These are phyloP conservation scores for Folsomia manolachei DNA, from an alignment of 2,888 invertebrate genomes.

Conservation along the genomic window DNA sequence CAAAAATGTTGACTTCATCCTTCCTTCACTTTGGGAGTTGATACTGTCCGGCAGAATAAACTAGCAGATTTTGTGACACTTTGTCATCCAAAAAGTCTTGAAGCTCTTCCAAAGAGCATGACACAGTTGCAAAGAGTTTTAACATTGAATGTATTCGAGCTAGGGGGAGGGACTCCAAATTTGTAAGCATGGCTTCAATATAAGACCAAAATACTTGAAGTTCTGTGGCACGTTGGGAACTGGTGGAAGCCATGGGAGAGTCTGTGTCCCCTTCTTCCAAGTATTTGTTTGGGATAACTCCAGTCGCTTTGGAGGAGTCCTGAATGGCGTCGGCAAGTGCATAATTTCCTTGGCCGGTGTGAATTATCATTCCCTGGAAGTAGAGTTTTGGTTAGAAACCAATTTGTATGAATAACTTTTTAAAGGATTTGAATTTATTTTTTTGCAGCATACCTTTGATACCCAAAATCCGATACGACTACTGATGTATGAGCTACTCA, in stretches of 20 bases:
- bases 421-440: background rate
- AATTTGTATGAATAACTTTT: background rate
- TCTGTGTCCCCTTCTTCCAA: conserved; percentile 83
- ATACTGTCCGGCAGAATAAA: conserved; percentile 47
- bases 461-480: conserved; percentile 92
- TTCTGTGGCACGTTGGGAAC: conserved; percentile 91
- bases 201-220: conserved; percentile 93
- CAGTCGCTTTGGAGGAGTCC: conserved; percentile 29
- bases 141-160: conserved; percentile 94
- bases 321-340: conserved; percentile 37
- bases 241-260: conserved; percentile 90
- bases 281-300: conserved; percentile 31
- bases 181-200: conserved; percentile 94
- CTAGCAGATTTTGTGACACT: conserved; percentile 58
- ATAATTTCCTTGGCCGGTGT: conserved; percentile 35
- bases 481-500: conserved; percentile 78
- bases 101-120: conserved; percentile 83
- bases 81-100: conserved; percentile 86
- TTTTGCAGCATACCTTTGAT: conserved; percentile 64
- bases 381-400: background rate
- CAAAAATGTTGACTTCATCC: too few relatives aligned
- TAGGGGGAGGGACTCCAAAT: conserved; percentile 83
- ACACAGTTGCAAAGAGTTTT: conserved; percentile 91
- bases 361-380: conserved; percentile 37
- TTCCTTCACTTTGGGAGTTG: conserved; percentile 42